Conservation (phyloP, 2,113 vertebrate genomes). For the Rhombomys opimus region DNA sequence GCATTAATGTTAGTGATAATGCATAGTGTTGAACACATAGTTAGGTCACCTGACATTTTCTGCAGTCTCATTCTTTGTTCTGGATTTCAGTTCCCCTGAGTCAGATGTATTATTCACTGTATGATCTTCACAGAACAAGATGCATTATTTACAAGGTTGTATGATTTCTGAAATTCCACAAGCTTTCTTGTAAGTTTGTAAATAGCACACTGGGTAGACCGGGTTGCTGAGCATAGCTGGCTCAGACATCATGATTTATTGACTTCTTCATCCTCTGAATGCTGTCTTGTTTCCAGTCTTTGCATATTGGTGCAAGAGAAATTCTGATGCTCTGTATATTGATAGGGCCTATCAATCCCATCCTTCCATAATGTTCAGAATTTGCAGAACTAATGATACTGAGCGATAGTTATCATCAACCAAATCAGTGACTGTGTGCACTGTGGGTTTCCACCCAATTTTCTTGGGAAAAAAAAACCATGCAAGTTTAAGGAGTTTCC, state of each 20-base stretch:
- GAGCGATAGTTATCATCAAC: not conserved
- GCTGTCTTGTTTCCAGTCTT: conserved; percentile 41
- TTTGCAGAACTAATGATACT: conserved; percentile 8
- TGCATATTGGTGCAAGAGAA: not conserved
- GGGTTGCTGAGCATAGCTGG: not conserved
- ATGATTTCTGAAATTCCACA: conserved; percentile 70
- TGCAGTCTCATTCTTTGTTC: conserved; percentile 44
- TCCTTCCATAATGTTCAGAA: conserved; percentile 2
- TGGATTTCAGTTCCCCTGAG: conserved; percentile 64
- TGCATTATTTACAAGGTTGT: conserved; percentile 77
- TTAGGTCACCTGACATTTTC: conserved; percentile 29
- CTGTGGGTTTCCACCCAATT: not conserved
- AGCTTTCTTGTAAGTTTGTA: conserved; percentile 64
- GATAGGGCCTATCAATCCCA: conserved; percentile 9
- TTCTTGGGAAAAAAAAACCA: not conserved
- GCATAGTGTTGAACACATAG: not conserved
- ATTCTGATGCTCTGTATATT: conserved; percentile 41
- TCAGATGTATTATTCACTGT: conserved; percentile 81
- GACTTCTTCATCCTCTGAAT: conserved; percentile 12
- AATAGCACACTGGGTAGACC: conserved; percentile 33
- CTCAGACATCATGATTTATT: not conserved
- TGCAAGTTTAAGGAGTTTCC: not conserved
- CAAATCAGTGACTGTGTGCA: not conserved
- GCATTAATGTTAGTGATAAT: conserved; percentile 32
- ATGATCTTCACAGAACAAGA: conserved; percentile 58